A percentile compares a stretch with the other conserved stretches of the same genome.
These are phyloP conservation scores for Aphrophora alni DNA, from an alignment of 2,888 invertebrate genomes.

Conservation along the genomic window DNA sequence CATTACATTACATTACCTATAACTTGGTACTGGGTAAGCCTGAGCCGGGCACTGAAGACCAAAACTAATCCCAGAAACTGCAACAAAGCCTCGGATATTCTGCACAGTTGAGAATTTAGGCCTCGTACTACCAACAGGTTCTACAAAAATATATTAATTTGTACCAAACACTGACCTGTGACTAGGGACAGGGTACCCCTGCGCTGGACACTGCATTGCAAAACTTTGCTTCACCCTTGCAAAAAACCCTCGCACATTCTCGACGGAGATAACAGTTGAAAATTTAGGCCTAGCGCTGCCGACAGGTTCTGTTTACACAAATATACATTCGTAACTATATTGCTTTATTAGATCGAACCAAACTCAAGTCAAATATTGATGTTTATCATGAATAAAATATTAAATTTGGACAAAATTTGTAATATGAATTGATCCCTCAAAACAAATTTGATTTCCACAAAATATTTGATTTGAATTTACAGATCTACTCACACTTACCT, in stretches of 20 bases:
- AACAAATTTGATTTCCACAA: no score
- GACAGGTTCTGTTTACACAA: slow-evolving; percentile 23
- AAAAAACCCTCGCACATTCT: slow-evolving; percentile 33
- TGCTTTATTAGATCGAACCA: no score
- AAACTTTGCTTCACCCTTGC: slow-evolving; percentile 49
- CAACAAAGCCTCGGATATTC: slow-evolving; percentile 29
- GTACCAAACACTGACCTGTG: slow-evolving; percentile 65
- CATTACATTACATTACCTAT: slow-evolving; percentile 74
- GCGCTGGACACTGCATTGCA: slow-evolving; percentile 61
- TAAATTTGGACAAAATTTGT: no score
- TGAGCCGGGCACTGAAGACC: slow-evolving; percentile 72
- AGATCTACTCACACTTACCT: no score
- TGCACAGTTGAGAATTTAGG: slow-evolving; percentile 65
- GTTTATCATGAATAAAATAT: no score
- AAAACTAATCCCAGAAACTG: slow-evolving; percentile 31
- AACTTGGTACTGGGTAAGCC: slow-evolving; percentile 75
- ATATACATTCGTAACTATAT: not conserved
- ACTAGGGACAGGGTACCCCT: slow-evolving; percentile 73
- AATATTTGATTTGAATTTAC: no score
- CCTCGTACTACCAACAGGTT: slow-evolving; percentile 63
- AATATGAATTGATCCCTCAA: no score
- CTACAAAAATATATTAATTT: slow-evolving; percentile 44
- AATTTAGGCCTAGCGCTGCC: slow-evolving; percentile 38
- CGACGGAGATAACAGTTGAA: slow-evolving; percentile 18
- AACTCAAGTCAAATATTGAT: no score